Percentiles rank a stretch among this genome's conserved stretches.
phyloP scores from a whole-genome alignment of 2,113 vertebrate genomes.

The Azemiops feae region DNA sequence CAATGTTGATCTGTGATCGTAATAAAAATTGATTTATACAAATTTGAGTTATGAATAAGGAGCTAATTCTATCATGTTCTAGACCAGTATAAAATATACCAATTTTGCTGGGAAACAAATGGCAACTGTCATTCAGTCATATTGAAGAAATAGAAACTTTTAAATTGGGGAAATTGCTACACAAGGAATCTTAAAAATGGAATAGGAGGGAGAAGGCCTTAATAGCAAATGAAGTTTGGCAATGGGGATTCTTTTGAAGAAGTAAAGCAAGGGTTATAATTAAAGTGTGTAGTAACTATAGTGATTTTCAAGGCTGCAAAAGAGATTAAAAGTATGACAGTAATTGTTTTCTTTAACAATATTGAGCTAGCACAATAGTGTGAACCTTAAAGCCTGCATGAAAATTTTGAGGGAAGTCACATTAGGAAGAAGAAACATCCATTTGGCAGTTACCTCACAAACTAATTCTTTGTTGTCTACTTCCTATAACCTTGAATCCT shows the following conservation, averaged over 20 bases:
- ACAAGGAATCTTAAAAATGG: neutral
- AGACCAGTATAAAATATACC: neutral
- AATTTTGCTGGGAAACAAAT: neutral
- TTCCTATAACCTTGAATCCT: conserved; percentile 11
- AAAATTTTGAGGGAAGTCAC: neutral
- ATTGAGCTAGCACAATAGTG: neutral
- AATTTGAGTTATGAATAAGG: neutral
- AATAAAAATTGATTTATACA: neutral
- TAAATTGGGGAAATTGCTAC: neutral
- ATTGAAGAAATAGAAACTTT: neutral
- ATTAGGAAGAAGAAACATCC: neutral
- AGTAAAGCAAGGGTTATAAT: neutral
- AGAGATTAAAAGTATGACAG: neutral
- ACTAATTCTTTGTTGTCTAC: neutral
- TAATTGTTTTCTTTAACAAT: neutral
- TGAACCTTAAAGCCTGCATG: conserved; percentile 11
- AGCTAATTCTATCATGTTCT: neutral
- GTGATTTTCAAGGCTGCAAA: conserved; percentile 13
- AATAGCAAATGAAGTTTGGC: neutral
- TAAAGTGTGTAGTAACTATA: neutral
- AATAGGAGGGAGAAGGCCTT: neutral
- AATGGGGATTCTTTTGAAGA: neutral
- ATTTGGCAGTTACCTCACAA: conserved; percentile 9
- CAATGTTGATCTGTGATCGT: neutral
- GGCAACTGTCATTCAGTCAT: neutral